These are phyloP conservation scores for Periophthalmus modestus DNA, from an alignment of 2,113 vertebrate genomes.

Conservation along the genomic window DNA sequence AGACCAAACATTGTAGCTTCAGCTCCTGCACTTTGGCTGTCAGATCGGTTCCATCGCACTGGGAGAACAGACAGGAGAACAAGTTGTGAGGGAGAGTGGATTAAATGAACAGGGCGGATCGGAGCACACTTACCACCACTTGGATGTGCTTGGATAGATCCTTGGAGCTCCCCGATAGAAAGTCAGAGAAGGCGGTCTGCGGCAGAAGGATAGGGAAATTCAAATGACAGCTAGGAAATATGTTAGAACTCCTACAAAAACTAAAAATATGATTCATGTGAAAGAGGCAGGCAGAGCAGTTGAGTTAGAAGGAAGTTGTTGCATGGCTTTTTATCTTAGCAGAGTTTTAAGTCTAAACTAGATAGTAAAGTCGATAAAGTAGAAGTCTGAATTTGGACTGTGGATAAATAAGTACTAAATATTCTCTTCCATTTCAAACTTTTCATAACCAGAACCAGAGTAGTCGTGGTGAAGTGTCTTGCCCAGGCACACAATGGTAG, in stretches of 20 bases:
- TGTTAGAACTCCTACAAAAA: neutral
- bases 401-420: neutral
- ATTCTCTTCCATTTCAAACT: neutral
- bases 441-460: too few relatives aligned
- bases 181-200: constrained; percentile 93
- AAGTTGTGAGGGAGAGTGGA: neutral
- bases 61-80: constrained; percentile 3
- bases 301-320: neutral
- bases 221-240: neutral
- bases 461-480: too few relatives aligned
- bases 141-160: constrained; percentile 91
- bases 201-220: neutral
- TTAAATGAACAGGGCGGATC: constrained; percentile 10
- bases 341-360: neutral
- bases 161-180: constrained; percentile 90
- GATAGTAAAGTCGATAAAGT: neutral
- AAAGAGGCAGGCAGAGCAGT: neutral
- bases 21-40: constrained; percentile 94
- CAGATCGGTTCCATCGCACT: constrained; percentile 91
- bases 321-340: neutral
- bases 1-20: constrained; percentile 93
- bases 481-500: too few relatives aligned
- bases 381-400: neutral
- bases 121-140: constrained; percentile 83
- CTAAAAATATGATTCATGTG: neutral